Evolutionary conservation across 2,797 vertebrate species (phyloP).

Genomic region (Sparidentex hasta): DNA sequence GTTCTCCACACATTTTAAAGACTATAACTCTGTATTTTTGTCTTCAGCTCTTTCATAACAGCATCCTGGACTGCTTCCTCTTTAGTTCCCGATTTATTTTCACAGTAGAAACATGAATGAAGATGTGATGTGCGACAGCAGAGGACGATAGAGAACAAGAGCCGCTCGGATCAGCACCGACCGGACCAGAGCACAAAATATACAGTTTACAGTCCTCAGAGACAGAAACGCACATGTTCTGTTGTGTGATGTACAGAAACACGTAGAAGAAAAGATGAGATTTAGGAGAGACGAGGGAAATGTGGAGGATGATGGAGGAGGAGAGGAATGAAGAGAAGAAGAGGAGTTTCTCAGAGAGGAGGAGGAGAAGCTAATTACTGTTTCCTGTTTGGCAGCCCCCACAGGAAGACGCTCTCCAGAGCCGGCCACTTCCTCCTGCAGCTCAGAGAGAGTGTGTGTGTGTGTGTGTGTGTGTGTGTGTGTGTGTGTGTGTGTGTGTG

Average conservation of each 20-base stretch:
- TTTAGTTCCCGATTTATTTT: background rate
- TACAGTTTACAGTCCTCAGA: slow-evolving; percentile 6
- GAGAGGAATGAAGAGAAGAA: background rate
- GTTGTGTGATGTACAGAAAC: too few species aligned
- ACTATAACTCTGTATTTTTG: background rate
- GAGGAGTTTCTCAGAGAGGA: slow-evolving; percentile 13
- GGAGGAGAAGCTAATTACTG: slow-evolving; percentile 71
- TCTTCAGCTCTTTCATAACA: background rate
- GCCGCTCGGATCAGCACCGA: slow-evolving; percentile 37
- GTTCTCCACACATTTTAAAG: background rate
- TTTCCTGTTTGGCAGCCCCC: slow-evolving; percentile 81
- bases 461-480: slow-evolving; percentile 25
- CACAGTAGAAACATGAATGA: background rate
- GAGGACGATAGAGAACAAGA: slow-evolving; percentile 3
- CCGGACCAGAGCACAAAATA: slow-evolving; percentile 33
- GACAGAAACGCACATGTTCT: background rate
- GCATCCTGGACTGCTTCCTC: background rate
- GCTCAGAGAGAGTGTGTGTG: slow-evolving; percentile 31
- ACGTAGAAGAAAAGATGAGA: background rate
- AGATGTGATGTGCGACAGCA: background rate
- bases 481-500: slow-evolving; percentile 14
- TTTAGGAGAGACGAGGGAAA: background rate
- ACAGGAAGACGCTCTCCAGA: slow-evolving; percentile 83
- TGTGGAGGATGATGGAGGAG: background rate
- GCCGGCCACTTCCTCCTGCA: slow-evolving; percentile 79